Evolutionary conservation across 2,888 invertebrate species (phyloP), one percentile per base, ranked within the genome.

Genomic region (Agriopis leucophaearia): DNA sequence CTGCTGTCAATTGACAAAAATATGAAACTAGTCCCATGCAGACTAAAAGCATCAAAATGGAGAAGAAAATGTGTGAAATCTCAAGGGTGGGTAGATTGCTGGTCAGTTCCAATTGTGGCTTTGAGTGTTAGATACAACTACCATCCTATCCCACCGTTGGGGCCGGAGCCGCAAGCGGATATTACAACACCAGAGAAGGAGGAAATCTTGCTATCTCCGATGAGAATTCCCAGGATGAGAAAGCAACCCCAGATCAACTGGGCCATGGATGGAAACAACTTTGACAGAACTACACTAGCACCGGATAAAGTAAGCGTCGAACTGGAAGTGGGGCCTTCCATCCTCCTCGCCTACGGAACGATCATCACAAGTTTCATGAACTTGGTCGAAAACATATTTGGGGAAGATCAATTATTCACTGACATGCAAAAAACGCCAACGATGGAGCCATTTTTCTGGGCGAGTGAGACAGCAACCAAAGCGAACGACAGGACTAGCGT

Each of bases 341-440:
- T 98, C 40, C 91, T 99, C 8, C 95, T 98, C 78, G 95, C 99
- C 0, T 99, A 99, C 83, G 99, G 99, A 4, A 97, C 99, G 16
- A 96, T 99, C 8, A 95, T 99, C 42, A 96, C 97, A 64, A 97
- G 97, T 85, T 97, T 99, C 80, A 96, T 99, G 82, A 97, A 98
- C 90, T 95, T 99, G 50, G 96, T 99, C 86, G 99, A 99, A 92
- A 99, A 99, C 84, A 98, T 99, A 75, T 98, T 99, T 86, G 99
- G 99, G 0, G 99, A 98, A 88, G 98, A 99, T 92, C 99, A 99
- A 90, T 95, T 95, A 35, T 99, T 99, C 82, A 97, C 97, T 0
- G 99, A 99, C 80, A 98, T 99, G 97, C 97, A 97, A 78, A 96
- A 96, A 76, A 90, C 92, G 44, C 93, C 95, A 0, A 94, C 90